phyloP scores from a whole-genome alignment of 2,113 vertebrate genomes.

The Salminus brasiliensis region DNA sequence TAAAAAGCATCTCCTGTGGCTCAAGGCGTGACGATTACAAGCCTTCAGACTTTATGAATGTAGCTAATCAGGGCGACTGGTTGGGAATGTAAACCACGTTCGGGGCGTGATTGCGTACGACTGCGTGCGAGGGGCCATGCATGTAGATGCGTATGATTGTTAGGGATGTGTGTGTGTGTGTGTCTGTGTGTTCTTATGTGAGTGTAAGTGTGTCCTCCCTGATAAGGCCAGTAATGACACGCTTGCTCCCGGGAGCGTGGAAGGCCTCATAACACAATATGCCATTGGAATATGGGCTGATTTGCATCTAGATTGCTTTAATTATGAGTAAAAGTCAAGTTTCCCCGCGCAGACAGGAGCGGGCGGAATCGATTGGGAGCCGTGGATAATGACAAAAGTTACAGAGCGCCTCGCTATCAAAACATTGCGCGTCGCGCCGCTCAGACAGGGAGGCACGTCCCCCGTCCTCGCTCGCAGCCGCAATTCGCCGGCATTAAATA shows the following conservation, averaged over 20 bases:
- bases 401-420: constrained; percentile 64
- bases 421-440: constrained; percentile 55
- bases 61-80: constrained; percentile 44
- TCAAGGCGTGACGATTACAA: constrained; percentile 37
- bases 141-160: constrained; percentile 19
- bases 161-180: constrained; percentile 1
- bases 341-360: constrained; percentile 68
- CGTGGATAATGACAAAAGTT: constrained; percentile 77
- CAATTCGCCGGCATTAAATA: constrained; percentile 33
- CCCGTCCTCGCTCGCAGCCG: constrained; percentile 6
- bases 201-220: constrained; percentile 24
- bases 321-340: constrained; percentile 81
- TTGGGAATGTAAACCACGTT: constrained; percentile 9
- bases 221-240: constrained; percentile 53
- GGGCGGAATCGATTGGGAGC: constrained; percentile 76
- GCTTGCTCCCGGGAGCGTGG: constrained; percentile 44
- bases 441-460: constrained; percentile 53
- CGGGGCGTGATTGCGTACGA: not conserved
- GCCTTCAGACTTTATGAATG: constrained; percentile 46
- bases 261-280: constrained; percentile 63
- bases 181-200: not conserved
- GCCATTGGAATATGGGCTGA: constrained; percentile 69
- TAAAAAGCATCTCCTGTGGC: constrained; percentile 33
- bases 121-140: not conserved
- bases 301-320: constrained; percentile 84